Evolutionary conservation across 2,888 invertebrate genomes (phyloP), one percentile per base, ranked within the genome.

Genomic region (Harpagoxenus sublaevis): DNA sequence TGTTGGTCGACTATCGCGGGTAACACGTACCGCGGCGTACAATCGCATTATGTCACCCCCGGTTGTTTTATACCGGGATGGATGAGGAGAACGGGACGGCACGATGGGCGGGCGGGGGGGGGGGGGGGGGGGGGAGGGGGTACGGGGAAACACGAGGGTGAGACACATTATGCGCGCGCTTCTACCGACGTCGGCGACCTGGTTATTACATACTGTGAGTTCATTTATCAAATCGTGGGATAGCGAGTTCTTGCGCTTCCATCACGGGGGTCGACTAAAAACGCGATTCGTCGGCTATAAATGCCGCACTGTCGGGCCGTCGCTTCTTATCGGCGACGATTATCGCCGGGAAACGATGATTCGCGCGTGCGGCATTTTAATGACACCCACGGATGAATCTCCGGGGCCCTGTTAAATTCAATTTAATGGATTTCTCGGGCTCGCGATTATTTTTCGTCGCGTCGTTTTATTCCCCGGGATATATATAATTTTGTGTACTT

Each of bases 221-320:
- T 81, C 79, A 81, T 81, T 81, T 81, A 81, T 81, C 79, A 81
- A 81, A 81, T 81, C 75, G 79, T n/a, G 57, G 63, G 77, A 81
- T 81, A 75, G 79, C 60, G 60, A 60, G 79, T 81, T 81, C 77
- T 81, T 81, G 75, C 48, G 60, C 60, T 35, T 73, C 79, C 74
- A 53, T 70, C 45, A 42, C n/a, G 31, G 78, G 28, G 31, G 23
- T 48, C 57, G 74, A 60, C 79, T 81, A 75, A 81, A 81, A 81
- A 75, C 79, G 77, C 77, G 60, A 81, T 75, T 48, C 79, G 74
- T 39, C 75, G 60, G 60, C 39, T 39, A 48, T 74, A 74, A 79
- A 74, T 79, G 79, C 31, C 31, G 79, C 31, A 51, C 79, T 78
- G 78, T 45, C 71, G 55, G 79, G 18, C 35, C 75, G 48, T 81